Evolutionary conservation across 2,113 vertebrate species (phyloP).

Genomic region (Perccottus glenii): DNA sequence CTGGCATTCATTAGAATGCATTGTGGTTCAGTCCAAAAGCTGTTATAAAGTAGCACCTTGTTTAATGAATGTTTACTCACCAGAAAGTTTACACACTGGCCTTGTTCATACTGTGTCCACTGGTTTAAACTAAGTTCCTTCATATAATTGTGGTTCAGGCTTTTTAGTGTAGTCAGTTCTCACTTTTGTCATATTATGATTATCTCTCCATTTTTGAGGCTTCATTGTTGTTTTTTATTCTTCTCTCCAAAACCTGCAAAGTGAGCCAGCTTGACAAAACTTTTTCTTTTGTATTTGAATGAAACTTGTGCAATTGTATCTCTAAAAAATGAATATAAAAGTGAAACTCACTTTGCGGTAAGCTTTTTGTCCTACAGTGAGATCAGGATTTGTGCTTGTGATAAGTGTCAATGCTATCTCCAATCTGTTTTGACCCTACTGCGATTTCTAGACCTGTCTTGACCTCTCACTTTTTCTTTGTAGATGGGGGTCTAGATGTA

Average conservation of each 20-base stretch:
- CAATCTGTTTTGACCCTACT: conserved; percentile 47
- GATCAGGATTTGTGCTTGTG: conserved; percentile 36
- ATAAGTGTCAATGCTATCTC: conserved; percentile 46
- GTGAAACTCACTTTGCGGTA: conserved; percentile 24
- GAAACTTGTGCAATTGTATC: no score
- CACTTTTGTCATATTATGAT: not conserved
- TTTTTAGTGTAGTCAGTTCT: not conserved
- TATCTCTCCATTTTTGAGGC: not conserved
- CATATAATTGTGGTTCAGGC: not conserved
- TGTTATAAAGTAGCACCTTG: conserved; percentile 64
- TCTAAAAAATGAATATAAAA: conserved; percentile 4
- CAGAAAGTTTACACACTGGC: conserved; percentile 40
- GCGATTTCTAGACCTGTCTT: conserved; percentile 38
- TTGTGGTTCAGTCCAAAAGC: conserved; percentile 59
- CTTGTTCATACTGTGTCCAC: conserved; percentile 41
- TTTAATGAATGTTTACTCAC: conserved; percentile 72
- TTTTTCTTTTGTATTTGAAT: no score
- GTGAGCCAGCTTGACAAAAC: no score
- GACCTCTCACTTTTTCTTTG: conserved; percentile 34
- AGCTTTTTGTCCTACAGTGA: conserved; percentile 33
- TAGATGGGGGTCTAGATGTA: conserved; percentile 51
- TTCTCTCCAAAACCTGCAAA: no score
- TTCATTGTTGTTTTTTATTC: no score
- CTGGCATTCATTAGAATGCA: conserved; percentile 59
- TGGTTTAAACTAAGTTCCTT: conserved; percentile 12